phyloP scores from a whole-genome alignment of 1,140 invertebrate genomes.

The Zaprionus davidi region DNA sequence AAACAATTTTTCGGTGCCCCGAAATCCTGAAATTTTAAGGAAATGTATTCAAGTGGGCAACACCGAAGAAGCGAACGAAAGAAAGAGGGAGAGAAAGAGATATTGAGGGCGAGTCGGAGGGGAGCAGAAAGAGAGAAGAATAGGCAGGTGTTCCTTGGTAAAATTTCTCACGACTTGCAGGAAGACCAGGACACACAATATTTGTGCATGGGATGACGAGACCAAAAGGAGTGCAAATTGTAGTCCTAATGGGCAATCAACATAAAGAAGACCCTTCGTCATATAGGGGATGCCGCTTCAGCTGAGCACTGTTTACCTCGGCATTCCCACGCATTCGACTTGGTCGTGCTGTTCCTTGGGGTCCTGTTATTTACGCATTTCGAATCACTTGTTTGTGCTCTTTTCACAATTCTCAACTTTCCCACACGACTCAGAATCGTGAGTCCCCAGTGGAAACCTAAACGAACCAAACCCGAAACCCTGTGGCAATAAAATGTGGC shows the following conservation, averaged over 20 bases:
- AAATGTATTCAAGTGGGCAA: slow-evolving; percentile 75
- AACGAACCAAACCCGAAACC: slow-evolving; percentile 10
- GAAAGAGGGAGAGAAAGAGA: slow-evolving; percentile 34
- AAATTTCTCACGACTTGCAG: slow-evolving; percentile 82
- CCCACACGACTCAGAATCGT: slow-evolving; percentile 61
- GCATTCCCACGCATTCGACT: slow-evolving; percentile 76
- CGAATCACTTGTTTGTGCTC: slow-evolving; percentile 72
- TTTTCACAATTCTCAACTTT: slow-evolving; percentile 76
- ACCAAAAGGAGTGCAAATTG: slow-evolving; percentile 80
- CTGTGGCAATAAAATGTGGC: slow-evolving; percentile 57
- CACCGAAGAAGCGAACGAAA: slow-evolving; percentile 18
- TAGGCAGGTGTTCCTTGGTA: slow-evolving; percentile 81
- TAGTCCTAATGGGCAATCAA: slow-evolving; percentile 81
- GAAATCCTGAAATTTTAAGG: slow-evolving; percentile 79
- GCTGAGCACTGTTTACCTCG: neutral
- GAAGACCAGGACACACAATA: slow-evolving; percentile 58
- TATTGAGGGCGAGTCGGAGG: slow-evolving; percentile 18
- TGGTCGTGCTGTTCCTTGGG: slow-evolving; percentile 47
- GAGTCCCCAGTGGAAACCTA: neutral
- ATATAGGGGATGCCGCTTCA: neutral
- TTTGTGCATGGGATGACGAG: slow-evolving; percentile 42
- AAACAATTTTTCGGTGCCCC: slow-evolving; percentile 80
- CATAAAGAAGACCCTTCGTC: slow-evolving; percentile 47
- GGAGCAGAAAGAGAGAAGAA: slow-evolving; percentile 44
- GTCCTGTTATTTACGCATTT: slow-evolving; percentile 60